Evolutionary conservation across 2,888 invertebrate genomes (phyloP), one percentile per base, ranked within the genome.

Genomic region (Pollenia angustigena): DNA sequence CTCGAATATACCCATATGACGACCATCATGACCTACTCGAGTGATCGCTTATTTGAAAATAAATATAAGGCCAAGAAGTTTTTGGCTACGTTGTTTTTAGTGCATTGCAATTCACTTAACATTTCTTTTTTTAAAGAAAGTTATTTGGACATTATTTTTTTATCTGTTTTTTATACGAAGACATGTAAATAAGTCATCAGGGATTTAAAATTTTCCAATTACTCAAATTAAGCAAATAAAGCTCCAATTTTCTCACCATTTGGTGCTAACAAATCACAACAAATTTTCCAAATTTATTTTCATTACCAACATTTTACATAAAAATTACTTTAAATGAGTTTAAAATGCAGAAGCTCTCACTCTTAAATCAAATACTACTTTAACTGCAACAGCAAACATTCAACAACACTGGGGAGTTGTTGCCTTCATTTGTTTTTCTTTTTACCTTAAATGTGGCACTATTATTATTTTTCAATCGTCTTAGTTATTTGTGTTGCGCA

Each of bases 371-470:
- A 60, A 52, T 18, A 52, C 40, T 18, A 52, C 40, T 32, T 18
- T 44, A 52, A 7, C 32, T 44, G 23, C 23, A 42, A 4, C 40
- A 40, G 7, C 58, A 44, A 4, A 18, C 23, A 18, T 23, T 23
- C 6, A 14, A 10, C 1, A 12, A 11, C 60, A 75, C 52, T 48
- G 42, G 72, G 72, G 54, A 74, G 69, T 74, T 79, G 60, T 75
- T 82, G 82, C 2, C 48, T 85, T 60, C 42, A 74, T 74, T 81
- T 74, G 54, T 85, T 14, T 32, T 32, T 23, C 23, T 80, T 75
- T 68, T 18, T 62, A 60, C 62, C 69, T 64, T 58, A 72, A 80
- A 80, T 76, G 58, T 72, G 60, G 44, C 69, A 69, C 52, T 76
- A 54, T 58, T 75, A 71, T 78, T 71, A 46, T 62, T 82, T 50